These are phyloP conservation scores for Charanyca ferruginea DNA, from an alignment of 2,888 invertebrate genomes.

Conservation along the genomic window DNA sequence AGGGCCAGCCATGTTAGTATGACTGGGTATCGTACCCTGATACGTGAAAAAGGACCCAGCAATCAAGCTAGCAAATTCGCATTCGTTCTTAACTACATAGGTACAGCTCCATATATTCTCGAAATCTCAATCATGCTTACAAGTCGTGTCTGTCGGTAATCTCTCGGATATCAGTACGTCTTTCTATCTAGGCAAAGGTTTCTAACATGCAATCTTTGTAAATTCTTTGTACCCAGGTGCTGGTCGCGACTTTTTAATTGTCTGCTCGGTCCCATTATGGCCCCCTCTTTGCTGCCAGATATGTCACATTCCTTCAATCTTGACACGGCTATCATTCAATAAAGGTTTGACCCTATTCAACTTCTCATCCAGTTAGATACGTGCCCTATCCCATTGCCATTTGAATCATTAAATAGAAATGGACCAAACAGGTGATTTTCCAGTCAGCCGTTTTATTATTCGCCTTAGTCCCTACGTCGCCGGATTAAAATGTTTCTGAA, in stretches of 20 bases:
- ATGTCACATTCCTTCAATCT: neutral
- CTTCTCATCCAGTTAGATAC: neutral
- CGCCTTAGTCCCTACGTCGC: neutral
- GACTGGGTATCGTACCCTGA: neutral
- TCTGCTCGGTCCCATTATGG: no score
- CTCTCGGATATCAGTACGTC: neutral
- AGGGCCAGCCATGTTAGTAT: neutral
- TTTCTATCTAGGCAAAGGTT: neutral
- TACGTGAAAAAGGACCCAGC: neutral
- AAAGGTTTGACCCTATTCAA: neutral
- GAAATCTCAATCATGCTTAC: no score
- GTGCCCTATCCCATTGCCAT: neutral
- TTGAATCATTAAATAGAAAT: conserved; percentile 5
- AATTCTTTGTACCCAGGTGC: no score
- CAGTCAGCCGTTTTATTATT: conserved; percentile 4
- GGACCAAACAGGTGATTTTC: neutral
- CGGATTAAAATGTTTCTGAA: neutral
- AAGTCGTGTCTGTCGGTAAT: neutral
- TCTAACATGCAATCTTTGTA: no score
- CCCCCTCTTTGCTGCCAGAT: neutral
- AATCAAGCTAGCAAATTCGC: neutral
- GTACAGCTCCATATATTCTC: no score
- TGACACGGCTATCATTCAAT: neutral
- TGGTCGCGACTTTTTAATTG: no score
- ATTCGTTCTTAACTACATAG: no score